Base-by-base conservation (phyloP, 2,888 invertebrate species). In the Calephelis perditalis region DNA sequence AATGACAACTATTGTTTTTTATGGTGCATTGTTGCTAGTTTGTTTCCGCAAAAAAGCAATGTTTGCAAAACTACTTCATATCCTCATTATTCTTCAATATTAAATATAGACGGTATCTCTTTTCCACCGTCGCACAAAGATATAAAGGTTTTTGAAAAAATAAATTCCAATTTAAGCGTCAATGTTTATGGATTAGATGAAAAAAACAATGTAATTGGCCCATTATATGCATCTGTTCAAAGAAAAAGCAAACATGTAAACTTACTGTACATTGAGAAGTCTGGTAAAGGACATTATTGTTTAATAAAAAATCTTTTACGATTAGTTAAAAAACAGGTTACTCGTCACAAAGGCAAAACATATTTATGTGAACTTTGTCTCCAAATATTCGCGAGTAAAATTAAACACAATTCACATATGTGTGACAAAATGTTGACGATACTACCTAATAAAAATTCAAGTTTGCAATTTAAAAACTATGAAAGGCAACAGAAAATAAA, bases 301-400 rank as follows among this genome's bases (percentile, higher is more conserved):
- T 45, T 45, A n/a, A 45, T 45, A 45, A 45, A 45, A 45, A 11
- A 45, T 9, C 61, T 70, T 2, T 7, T 59, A 46, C 62, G 65
- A n/a, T 57, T 68, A 35, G 63, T 68, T 4, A 26, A 59, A 56
- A 60, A 60, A 26, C 68, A 70, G 61, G 44, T 67, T 8, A 63
- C 63, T 12, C 4, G 49, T 26, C 62, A 67, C 60, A 61, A 64
- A 47, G 62, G 65, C 45, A 6, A 45, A 61, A 57, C 66, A 26
- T 66, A 56, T 37, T 60, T 68, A 44, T 67, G 68, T 59, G 66
- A 68, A 47, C 12, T 36, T 43, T 68, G 68, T 59, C 56, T 68
- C 49, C 64, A 65, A 36, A 62, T 62, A 62, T 67, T 65, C 59
- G 35, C 57, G 5, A 64, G 49, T 62, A 57, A 63, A 49, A 52